Percentiles rank a stretch among this genome's conserved stretches.
Evolutionary conservation across 2,888 invertebrate genomes (phyloP).

Genomic region (Hemaris fuciformis): DNA sequence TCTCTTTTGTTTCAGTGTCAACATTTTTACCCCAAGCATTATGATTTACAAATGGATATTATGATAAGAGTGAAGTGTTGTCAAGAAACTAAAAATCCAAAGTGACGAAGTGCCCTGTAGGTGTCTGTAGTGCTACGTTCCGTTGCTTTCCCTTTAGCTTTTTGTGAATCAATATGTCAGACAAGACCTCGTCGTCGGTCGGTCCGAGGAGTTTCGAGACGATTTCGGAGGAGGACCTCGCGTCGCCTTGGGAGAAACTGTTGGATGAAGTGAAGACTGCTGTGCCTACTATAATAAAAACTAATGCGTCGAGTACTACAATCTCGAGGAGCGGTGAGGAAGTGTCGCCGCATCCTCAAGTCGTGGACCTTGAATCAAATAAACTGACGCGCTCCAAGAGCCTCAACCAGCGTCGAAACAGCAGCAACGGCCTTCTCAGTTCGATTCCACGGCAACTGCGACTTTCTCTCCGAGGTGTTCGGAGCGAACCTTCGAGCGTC

Average conservation of each 20-base stretch:
- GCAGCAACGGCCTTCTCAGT: constrained; percentile 78
- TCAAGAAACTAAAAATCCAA: constrained; percentile 81
- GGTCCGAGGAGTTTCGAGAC: constrained; percentile 78
- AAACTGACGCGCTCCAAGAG: constrained; percentile 74
- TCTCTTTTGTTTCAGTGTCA: constrained; percentile 78
- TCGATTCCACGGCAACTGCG: constrained; percentile 78
- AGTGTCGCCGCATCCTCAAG: constrained; percentile 53
- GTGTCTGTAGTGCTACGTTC: constrained; percentile 78
- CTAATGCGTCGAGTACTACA: constrained; percentile 69
- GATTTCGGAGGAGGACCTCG: constrained; percentile 75
- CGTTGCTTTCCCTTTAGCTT: constrained; percentile 47
- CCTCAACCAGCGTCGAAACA: constrained; percentile 73
- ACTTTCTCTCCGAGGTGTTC: constrained; percentile 74
- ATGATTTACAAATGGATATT: constrained; percentile 83
- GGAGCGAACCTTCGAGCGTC: constrained; percentile 76
- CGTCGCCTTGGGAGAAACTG: constrained; percentile 76
- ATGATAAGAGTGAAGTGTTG: constrained; percentile 81
- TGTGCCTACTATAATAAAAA: constrained; percentile 75
- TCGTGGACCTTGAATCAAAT: constrained; percentile 61
- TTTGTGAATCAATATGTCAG: constrained; percentile 66
- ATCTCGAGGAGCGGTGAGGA: constrained; percentile 58
- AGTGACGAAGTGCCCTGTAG: constrained; percentile 79
- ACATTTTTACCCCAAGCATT: constrained; percentile 81
- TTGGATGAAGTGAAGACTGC: constrained; percentile 69
- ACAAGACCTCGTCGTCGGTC: constrained; percentile 74